Evolutionary conservation across 2,113 vertebrate genomes (phyloP), one percentile per base, ranked within the genome.

Genomic region (Zapornia atra): DNA sequence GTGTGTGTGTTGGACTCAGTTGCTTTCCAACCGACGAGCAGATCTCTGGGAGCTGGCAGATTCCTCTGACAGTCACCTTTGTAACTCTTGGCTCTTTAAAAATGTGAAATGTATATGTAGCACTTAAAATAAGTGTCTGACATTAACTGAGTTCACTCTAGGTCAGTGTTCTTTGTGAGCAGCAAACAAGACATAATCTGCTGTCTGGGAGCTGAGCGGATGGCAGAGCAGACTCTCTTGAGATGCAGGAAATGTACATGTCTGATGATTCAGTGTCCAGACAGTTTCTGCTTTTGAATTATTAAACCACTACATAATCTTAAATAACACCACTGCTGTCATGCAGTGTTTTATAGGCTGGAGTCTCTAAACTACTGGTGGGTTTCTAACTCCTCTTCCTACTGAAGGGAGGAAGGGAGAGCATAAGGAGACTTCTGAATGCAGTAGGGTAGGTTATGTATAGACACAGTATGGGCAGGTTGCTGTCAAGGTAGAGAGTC

Each of bases 221-320:
- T 93, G 94, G 94, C 96, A 85, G 46, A 94, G 92, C 70, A 97
- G 95, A 94, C 97, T 97, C 97, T 98, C 97, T 92, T 96, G 97
- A 97, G 97, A 97, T 97, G 93, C 92, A 91, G 92, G 86, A 96
- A 96, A 97, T 96, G 96, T 97, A 96, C 97, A 96, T 97, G 97
- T 98, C 97, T 98, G 97, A 97, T 97, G 97, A 97, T 97, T 97
- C 96, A 96, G 91, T 97, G 97, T 97, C 97, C 97, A 97, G 97
- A 98, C 97, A 94, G 96, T 96, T 97, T 97, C 96, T 97, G 92
- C 95, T 96, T 96, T 96, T 97, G 95, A 97, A 98, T 98, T 98
- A 97, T 98, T 98, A 97, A 98, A 97, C 88, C 64, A 94, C 97
- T 96, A 97, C 96, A 98, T 97, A 97, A 96, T 97, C 96, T 97